Conservation (phyloP, 2,888 invertebrate species). For the Apamea monoglypha region DNA sequence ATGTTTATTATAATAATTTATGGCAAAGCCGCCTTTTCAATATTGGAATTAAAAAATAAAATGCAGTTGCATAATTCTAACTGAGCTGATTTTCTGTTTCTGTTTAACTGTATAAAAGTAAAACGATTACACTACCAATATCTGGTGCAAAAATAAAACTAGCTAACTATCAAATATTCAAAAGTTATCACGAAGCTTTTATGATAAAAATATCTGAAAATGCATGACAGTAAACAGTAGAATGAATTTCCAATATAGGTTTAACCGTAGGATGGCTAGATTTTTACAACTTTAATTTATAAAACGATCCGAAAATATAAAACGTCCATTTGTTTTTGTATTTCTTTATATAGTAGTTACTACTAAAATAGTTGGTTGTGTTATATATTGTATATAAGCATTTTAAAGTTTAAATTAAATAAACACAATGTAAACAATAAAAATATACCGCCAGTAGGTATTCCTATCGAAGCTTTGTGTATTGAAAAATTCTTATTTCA, state of each 20-base stretch:
- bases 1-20: not conserved
- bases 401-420: not conserved
- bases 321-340: not conserved
- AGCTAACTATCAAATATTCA: conserved; percentile 17
- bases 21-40: not conserved
- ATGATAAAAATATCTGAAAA: conserved; percentile 6
- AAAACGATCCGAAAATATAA: conserved; percentile 1
- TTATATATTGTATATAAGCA: not conserved
- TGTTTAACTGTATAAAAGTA: conserved; percentile 1
- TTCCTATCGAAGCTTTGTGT: conserved; percentile 18
- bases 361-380: not conserved
- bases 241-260: conserved; percentile 3
- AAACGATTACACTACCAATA: conserved; percentile 3
- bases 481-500: conserved; percentile 32
- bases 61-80: not conserved
- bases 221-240: not conserved
- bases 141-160: conserved; percentile 19
- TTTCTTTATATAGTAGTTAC: not conserved
- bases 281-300: conserved; percentile 4
- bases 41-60: not conserved
- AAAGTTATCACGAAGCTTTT: not conserved
- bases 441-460: conserved; percentile 9
- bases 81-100: not conserved
- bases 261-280: not conserved
- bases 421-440: not conserved